These are phyloP conservation scores for Pollenia labialis DNA, from an alignment of 2,888 invertebrate genomes.

Conservation along the genomic window DNA sequence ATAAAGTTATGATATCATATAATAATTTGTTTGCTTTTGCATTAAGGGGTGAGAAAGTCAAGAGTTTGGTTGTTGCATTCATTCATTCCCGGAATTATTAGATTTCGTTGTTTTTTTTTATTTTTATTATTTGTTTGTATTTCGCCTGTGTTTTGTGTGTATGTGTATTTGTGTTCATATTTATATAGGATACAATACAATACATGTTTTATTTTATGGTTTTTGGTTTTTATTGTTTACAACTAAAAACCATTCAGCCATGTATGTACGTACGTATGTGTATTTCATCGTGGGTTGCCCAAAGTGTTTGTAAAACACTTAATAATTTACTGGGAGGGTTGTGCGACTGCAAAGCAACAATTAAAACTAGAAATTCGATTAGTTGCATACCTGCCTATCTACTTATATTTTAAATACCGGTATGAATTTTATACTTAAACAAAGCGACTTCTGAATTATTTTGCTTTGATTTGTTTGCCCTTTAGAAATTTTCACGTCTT, in stretches of 20 bases:
- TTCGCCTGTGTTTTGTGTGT: not conserved
- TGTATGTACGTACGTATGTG: not conserved
- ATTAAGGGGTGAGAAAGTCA: constrained; percentile 81
- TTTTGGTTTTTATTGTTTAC: constrained; percentile 64
- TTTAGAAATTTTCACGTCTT: no score
- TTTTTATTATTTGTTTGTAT: constrained; percentile 22
- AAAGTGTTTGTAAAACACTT: constrained; percentile 25
- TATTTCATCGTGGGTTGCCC: constrained; percentile 29
- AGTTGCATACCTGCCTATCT: not conserved
- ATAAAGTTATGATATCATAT: constrained; percentile 58
- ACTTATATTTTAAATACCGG: not conserved
- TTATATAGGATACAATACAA: not conserved
- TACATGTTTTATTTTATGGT: constrained; percentile 40
- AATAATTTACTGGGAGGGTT: constrained; percentile 26
- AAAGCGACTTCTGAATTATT: no score
- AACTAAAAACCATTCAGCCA: constrained; percentile 41
- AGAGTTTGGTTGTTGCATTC: constrained; percentile 73
- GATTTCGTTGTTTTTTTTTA: no score
- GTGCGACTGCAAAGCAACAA: constrained; percentile 10
- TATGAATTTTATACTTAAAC: no score
- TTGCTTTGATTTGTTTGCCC: no score
- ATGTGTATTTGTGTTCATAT: not conserved
- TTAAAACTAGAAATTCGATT: constrained; percentile 30
- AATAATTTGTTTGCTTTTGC: constrained; percentile 64
- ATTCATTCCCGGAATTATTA: not conserved